Conservation (phyloP, 1,140 invertebrate species). For the Sarcophaga peregrina region DNA sequence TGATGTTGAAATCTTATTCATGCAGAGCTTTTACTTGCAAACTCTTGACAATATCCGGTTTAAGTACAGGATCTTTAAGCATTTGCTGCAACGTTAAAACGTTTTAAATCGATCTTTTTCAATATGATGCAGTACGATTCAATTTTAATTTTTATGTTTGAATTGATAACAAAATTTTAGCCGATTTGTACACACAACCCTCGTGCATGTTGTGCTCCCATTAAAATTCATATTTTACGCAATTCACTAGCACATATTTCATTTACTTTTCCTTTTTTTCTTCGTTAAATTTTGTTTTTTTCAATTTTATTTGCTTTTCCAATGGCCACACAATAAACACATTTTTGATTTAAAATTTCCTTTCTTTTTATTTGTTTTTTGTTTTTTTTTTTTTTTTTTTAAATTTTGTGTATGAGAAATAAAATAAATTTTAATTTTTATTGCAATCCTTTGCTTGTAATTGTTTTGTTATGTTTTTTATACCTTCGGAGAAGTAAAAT, state of each 20-base stretch:
- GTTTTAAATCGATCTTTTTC: too few species aligned
- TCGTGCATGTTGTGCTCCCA: background rate
- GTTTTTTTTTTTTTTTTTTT: constrained; percentile 25
- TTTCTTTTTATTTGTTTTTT: background rate
- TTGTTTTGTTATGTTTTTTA: constrained; percentile 7
- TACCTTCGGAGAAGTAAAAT: constrained; percentile 64
- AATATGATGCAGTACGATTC: too few species aligned
- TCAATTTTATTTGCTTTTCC: too few species aligned
- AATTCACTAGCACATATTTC: background rate
- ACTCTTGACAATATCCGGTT: too few species aligned
- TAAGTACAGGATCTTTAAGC: too few species aligned
- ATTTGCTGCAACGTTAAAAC: too few species aligned
- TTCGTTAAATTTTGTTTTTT: background rate
- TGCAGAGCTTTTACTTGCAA: too few species aligned
- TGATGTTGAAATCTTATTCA: too few species aligned
- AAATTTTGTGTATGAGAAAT: background rate
- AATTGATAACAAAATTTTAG: too few species aligned
- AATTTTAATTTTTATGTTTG: too few species aligned
- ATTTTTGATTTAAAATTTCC: background rate
- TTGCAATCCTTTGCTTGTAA: background rate
- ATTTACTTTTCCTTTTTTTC: background rate
- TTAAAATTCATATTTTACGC: background rate
- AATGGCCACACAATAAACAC: background rate
- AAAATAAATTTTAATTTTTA: background rate
- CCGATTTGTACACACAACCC: background rate